These are phyloP conservation scores for Gopherus evgoodei DNA, from an alignment of 2,113 vertebrate genomes.

Conservation along the genomic window DNA sequence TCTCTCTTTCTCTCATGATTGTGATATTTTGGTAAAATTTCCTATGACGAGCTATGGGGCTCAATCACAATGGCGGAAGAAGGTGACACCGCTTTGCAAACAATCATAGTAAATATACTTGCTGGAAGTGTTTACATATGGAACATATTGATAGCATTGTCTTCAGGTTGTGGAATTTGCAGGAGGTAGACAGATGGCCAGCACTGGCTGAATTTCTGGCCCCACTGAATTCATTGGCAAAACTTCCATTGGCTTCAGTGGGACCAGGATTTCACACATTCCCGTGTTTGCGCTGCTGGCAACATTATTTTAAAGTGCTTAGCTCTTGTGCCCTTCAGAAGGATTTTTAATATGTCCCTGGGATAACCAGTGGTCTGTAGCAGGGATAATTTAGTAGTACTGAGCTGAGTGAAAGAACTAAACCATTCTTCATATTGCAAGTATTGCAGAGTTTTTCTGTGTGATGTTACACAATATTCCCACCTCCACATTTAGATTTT, in stretches of 20 bases:
- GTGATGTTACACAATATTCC: not conserved
- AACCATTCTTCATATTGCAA: not conserved
- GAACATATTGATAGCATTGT: not conserved
- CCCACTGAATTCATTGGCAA: rapidly evolving
- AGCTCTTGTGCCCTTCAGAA: not conserved
- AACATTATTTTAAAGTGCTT: not conserved
- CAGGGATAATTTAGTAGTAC: not conserved
- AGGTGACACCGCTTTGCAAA: not conserved
- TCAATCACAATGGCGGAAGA: not conserved
- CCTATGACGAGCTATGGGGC: rapidly evolving
- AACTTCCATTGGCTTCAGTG: not conserved
- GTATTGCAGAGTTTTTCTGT: not conserved
- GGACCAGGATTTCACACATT: not conserved
- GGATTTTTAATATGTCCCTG: not conserved
- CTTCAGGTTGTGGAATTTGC: not conserved
- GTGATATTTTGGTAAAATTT: not conserved
- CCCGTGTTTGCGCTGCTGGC: not conserved
- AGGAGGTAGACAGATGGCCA: not conserved
- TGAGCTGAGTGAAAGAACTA: not conserved
- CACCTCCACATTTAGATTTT: not conserved
- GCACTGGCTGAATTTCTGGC: not conserved
- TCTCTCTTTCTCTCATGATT: not conserved
- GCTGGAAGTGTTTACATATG: not conserved
- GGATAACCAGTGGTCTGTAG: not conserved
- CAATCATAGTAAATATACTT: not conserved